Percentiles rank a stretch among this genome's conserved stretches.
phyloP scores from a whole-genome alignment of 2,113 vertebrate genomes.

The Chrysochloris asiatica region DNA sequence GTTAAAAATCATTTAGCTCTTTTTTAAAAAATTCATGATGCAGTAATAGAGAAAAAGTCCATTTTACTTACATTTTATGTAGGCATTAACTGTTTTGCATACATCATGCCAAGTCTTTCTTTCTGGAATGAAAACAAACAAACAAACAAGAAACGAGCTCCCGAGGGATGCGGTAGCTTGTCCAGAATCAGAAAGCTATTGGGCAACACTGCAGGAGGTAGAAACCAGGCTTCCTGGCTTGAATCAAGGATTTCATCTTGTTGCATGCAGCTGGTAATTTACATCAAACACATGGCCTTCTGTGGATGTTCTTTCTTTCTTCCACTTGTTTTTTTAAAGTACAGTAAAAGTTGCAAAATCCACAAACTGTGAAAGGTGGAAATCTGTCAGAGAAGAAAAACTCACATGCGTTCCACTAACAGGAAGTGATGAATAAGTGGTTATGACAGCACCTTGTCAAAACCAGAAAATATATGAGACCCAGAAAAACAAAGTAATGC shows the following conservation, averaged over 20 bases:
- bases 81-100: background rate
- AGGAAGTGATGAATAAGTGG: background rate
- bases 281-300: background rate
- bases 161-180: background rate
- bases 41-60: background rate
- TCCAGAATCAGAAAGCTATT: background rate
- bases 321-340: background rate
- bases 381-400: background rate
- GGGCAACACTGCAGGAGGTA: no score
- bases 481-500: background rate
- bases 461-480: background rate
- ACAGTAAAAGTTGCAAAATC: background rate
- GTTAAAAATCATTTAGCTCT: background rate
- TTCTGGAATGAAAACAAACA: background rate
- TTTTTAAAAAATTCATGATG: background rate
- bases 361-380: background rate
- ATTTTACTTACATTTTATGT: constrained; percentile 15
- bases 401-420: background rate
- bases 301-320: background rate
- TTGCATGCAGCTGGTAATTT: background rate
- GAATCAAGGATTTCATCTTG: background rate
- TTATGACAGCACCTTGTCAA: background rate
- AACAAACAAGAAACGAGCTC: background rate
- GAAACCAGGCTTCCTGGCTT: background rate
- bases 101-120: background rate